Evolutionary conservation across 1,140 invertebrate genomes (phyloP), one percentile per base, ranked within the genome.

Genomic region (Drosophila murphyi): DNA sequence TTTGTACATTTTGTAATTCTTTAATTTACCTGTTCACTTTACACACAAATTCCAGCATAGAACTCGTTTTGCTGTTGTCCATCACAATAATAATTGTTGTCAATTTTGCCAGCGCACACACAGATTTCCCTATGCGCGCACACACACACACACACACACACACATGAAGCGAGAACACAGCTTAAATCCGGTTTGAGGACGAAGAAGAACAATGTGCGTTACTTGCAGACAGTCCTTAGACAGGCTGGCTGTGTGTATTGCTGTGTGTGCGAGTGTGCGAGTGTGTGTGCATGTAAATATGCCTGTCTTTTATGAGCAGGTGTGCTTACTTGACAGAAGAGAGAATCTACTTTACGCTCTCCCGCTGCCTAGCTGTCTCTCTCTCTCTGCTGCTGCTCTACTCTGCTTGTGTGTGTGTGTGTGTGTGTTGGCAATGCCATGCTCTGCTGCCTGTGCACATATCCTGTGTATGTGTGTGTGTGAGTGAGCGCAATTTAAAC

Each of bases 31-130:
- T n/a, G 39, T 41, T 56, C 43, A 48, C 57, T 60, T 35, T 10
- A 12, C 20, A 20, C 20, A 20, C 20, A 20, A 47, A 60, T 12
- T 28, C 31, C n/a, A 48, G 47, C 45, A 60, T 48, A 60, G 31
- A 60, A 48, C 32, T 35, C 20, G 43, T 10, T 48, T 28, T 10
- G 31, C 35, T 28, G 10, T 31, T 28, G 45, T 61, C 51, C 39
- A 63, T 55, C 68, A 32, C 50, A 63, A 20, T 71, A 63, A 57
- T 57, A 63, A 57, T 57, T 72, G 61, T 35, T 62, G 34, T 62
- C 59, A 50, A 35, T 50, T 62, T 50, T 45, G 20, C 28, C 35
- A 57, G 8, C 39, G 20, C 20, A 20, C 52, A 59, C 8, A 50
- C n/a, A 39, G n/a, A 48, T 29, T 47, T 62, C 12, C 34, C 12